These are phyloP conservation scores for Hydrolagus colliei DNA, from an alignment of 2,797 vertebrate genomes.

Conservation along the genomic window DNA sequence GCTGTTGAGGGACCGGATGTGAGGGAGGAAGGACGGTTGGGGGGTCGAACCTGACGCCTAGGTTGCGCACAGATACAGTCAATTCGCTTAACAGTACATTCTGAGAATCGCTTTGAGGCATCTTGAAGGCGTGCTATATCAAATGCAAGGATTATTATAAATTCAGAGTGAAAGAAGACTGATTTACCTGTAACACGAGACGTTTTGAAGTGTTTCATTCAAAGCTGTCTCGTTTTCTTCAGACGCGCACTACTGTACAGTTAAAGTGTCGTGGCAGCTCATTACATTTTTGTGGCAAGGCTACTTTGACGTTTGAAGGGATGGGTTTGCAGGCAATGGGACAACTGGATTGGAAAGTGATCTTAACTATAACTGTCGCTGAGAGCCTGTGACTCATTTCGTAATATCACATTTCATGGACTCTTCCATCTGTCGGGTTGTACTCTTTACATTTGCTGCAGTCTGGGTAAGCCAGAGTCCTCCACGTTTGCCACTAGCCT, in stretches of 20 bases:
- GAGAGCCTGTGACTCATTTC: background rate
- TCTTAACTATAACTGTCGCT: background rate
- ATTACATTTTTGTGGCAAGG: background rate
- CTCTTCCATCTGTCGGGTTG: slow-evolving; percentile 16
- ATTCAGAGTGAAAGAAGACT: background rate
- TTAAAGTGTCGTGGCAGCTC: background rate
- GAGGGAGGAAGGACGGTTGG: too few species aligned
- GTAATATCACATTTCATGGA: background rate
- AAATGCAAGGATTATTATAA: too few species aligned
- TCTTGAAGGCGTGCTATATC: too few species aligned
- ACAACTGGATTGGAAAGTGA: slow-evolving; percentile 4
- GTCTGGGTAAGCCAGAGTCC: background rate
- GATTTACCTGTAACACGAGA: background rate
- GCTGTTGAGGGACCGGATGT: too few species aligned
- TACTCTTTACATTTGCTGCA: background rate
- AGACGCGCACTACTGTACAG: background rate
- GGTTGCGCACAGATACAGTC: too few species aligned
- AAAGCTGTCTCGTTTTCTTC: background rate
- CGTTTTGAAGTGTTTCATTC: slow-evolving; percentile 4
- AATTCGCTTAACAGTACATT: too few species aligned
- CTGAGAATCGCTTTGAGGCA: too few species aligned
- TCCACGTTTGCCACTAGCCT: background rate
- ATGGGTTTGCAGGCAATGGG: background rate
- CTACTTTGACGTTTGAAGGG: background rate
- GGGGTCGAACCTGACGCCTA: too few species aligned